A percentile compares a stretch with the other conserved stretches of the same genome.
These are phyloP conservation scores for Symphodus melops DNA, from an alignment of 2,113 vertebrate species.

Conservation along the genomic window DNA sequence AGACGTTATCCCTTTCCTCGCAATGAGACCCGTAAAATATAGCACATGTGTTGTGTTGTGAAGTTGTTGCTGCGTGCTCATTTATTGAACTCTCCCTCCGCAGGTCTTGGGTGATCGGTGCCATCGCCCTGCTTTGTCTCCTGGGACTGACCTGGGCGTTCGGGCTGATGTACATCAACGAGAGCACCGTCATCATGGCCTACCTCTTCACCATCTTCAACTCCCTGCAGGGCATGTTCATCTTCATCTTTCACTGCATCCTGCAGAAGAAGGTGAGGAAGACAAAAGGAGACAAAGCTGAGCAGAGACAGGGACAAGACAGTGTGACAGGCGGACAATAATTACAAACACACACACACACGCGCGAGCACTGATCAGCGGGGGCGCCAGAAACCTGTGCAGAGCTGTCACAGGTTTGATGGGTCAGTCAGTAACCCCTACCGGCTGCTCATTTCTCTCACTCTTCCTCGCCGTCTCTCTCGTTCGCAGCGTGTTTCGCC, in stretches of 20 bases:
- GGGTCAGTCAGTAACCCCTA: constrained; percentile 36
- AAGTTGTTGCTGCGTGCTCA: background rate
- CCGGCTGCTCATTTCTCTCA: constrained; percentile 29
- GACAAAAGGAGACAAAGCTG: background rate
- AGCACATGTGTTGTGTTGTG: background rate
- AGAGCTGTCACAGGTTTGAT: constrained; percentile 54
- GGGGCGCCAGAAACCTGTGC: constrained; percentile 43
- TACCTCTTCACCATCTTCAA: constrained; percentile 99
- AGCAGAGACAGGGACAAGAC: constrained; percentile 16
- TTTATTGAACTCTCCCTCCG: background rate
- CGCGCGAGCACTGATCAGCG: constrained; percentile 23
- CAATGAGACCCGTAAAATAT: background rate
- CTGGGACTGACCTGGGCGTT: constrained; percentile 98
- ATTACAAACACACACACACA: background rate
- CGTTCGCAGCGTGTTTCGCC: constrained; percentile 15
- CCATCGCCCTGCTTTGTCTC: constrained; percentile 97
- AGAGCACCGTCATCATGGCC: constrained; percentile 99
- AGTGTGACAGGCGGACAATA: constrained; percentile 25
- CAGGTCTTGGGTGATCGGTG: constrained; percentile 99
- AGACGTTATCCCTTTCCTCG: constrained; percentile 1
- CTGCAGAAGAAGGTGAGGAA: constrained; percentile 98
- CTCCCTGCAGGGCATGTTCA: constrained; percentile 99
- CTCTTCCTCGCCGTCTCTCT: constrained; percentile 14
- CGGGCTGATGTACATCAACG: constrained; percentile 99
- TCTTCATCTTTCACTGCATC: constrained; percentile 99